Conservation (phyloP, 1,140 invertebrate genomes). For the Agrypnia vestita region DNA sequence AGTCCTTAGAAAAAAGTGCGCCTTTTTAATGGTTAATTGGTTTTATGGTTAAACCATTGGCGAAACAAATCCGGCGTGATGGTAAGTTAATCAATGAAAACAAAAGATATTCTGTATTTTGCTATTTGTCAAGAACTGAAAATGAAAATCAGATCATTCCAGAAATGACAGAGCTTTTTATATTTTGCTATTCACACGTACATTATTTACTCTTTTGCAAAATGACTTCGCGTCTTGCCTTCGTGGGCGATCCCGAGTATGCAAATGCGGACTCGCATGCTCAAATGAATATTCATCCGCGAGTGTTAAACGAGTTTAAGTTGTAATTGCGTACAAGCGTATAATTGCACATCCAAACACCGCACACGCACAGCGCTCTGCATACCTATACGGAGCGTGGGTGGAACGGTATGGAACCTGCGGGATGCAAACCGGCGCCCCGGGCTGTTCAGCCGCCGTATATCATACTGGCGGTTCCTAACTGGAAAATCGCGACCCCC, state of each 20-base stretch:
- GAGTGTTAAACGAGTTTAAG: constrained; percentile 30
- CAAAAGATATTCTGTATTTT: too few species aligned
- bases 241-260: constrained; percentile 48
- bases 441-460: constrained; percentile 27
- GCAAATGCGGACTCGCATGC: constrained; percentile 12
- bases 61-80: too few species aligned
- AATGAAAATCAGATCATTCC: too few species aligned
- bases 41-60: too few species aligned
- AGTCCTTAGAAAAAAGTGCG: too few species aligned
- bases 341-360: constrained; percentile 37
- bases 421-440: constrained; percentile 43
- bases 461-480: not conserved
- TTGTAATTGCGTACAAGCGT: constrained; percentile 33
- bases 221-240: too few species aligned
- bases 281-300: constrained; percentile 39
- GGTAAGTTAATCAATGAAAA: too few species aligned
- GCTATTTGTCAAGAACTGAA: too few species aligned
- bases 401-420: constrained; percentile 18
- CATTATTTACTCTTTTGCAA: too few species aligned
- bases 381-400: constrained; percentile 25
- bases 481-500: not conserved
- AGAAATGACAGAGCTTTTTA: too few species aligned
- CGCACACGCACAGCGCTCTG: constrained; percentile 27
- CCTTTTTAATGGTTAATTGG: too few species aligned
- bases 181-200: too few species aligned